These are phyloP conservation scores for Coptodon rendalli DNA, from an alignment of 2,113 vertebrate genomes.

Conservation along the genomic window DNA sequence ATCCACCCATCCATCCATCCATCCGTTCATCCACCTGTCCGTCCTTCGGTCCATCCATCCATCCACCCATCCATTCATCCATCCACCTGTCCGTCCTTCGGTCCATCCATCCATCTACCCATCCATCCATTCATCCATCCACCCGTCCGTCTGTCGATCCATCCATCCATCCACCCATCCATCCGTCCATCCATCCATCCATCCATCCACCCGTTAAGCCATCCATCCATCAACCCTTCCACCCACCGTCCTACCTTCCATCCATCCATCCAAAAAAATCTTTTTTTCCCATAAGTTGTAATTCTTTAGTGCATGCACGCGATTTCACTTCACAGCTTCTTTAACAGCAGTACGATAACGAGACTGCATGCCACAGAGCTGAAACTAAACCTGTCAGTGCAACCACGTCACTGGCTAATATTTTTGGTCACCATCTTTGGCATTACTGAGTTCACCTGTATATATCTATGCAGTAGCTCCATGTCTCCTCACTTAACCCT, in stretches of 20 bases:
- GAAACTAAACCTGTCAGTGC: background rate
- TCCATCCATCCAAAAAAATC: background rate
- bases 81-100: rapidly evolving
- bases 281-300: background rate
- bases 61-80: rapidly evolving
- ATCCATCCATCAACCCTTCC: rapidly evolving
- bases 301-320: rapidly evolving
- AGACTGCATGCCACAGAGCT: background rate
- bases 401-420: background rate
- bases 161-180: too few relatives aligned
- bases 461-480: background rate
- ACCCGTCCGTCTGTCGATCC: rapidly evolving
- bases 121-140: rapidly evolving
- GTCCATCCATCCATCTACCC: rapidly evolving
- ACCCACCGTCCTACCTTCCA: too few relatives aligned
- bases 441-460: background rate
- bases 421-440: background rate
- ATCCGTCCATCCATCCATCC: rapidly evolving
- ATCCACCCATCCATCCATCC: rapidly evolving
- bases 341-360: background rate
- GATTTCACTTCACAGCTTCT: background rate
- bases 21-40: rapidly evolving
- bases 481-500: background rate
- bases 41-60: rapidly evolving
- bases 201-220: rapidly evolving